Evolutionary conservation across 1,140 invertebrate species (phyloP).

Genomic region (Cydia strobilella): DNA sequence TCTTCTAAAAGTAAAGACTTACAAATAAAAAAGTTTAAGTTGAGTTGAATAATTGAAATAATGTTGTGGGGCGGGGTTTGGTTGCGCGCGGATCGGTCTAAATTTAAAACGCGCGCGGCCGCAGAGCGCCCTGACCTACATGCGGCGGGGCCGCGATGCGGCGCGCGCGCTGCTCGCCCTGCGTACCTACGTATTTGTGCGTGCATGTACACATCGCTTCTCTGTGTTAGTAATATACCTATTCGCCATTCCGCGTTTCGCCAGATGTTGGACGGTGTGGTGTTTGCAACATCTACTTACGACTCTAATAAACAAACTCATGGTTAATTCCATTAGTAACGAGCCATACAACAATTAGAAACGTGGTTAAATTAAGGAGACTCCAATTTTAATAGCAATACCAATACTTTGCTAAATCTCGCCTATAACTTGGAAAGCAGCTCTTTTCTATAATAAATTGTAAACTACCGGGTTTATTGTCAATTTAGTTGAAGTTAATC

Average conservation of each 20-base stretch:
- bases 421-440: not conserved
- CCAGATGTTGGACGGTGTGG: slow-evolving; percentile 72
- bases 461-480: slow-evolving; percentile 4
- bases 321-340: not conserved
- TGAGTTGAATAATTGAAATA: slow-evolving; percentile 58
- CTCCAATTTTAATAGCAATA: slow-evolving; percentile 29
- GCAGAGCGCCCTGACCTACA: slow-evolving; percentile 78
- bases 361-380: not conserved
- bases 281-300: slow-evolving; percentile 72
- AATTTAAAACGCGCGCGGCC: slow-evolving; percentile 78
- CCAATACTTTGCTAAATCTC: not conserved
- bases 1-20: not conserved
- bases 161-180: slow-evolving; percentile 49
- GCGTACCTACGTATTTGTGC: slow-evolving; percentile 54
- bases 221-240: slow-evolving; percentile 60
- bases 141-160: slow-evolving; percentile 78
- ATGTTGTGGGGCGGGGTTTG: slow-evolving; percentile 71
- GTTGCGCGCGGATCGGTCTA: slow-evolving; percentile 75
- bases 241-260: slow-evolving; percentile 73
- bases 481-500: slow-evolving; percentile 27
- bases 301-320: slow-evolving; percentile 48
- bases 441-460: not conserved
- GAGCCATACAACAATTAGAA: not conserved
- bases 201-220: slow-evolving; percentile 61
- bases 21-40: not conserved